Evolutionary conservation across 2,113 vertebrate genomes (phyloP), one percentile per base, ranked within the genome.

Genomic region (Alligator mississippiensis): DNA sequence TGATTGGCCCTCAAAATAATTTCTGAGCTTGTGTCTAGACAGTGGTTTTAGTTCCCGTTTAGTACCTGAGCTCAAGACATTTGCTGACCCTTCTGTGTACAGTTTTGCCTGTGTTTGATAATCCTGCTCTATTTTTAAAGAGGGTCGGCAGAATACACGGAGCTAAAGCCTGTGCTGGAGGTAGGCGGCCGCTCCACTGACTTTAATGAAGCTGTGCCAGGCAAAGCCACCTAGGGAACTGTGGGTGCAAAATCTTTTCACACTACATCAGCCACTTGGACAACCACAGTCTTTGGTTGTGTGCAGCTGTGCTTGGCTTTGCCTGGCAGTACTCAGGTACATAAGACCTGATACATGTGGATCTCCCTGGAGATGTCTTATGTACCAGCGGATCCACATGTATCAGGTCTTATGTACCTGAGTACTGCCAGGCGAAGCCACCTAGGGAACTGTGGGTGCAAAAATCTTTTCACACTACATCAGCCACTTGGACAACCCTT

Each of bases 11-110:
- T 93, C 77, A 85, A 87, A 80, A 84, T 85, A 80, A 77, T 90
- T 89, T 77, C 80, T 90, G 87, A 90, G 91, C 84, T 96, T 82
- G 93, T 82, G 82, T 94, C 91, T 94, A 85, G 91, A 84, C 77
- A 85, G 93, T 87, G 64, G 61, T 60, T 93, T 94, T 95, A 85
- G 79, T 94, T 93, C 90, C 68, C 18, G 11, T 38, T 74, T 24
- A 74, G 6, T 47, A 38, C 93, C 82, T 93, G 86, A 79, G 1
- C 38, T 64, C 76, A 85, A 94, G 68, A 63, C 90, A 47, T 85
- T 94, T 93, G 93, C 77, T 94, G 72, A 4, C 74, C 55, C 61
- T 79, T 87, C 61, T 1, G 1, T 9, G 1, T 34, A 6, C 28
- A 76, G 2, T 60, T 88, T 82, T 87, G 34, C 47, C 38, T 68